Conservation (phyloP, 2,888 invertebrate species). For the Glyphotaelius pellucidus region DNA sequence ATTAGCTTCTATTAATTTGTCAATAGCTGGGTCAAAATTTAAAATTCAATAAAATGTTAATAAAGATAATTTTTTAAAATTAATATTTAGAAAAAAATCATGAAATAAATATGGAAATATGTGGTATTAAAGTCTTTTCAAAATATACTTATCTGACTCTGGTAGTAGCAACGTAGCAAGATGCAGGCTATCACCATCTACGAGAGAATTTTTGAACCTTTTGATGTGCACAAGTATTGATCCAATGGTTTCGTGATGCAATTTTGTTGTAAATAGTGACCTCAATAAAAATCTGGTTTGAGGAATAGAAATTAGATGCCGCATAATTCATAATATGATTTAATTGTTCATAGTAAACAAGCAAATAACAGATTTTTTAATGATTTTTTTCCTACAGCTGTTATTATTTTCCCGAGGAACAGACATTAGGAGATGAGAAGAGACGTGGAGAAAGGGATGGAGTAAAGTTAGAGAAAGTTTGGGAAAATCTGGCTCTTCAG, state of each 20-base stretch:
- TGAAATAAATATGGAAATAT: background rate
- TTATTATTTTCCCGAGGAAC: too few species aligned
- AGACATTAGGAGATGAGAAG: background rate
- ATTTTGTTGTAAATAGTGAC: background rate
- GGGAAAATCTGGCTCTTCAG: background rate
- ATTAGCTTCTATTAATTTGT: conserved; percentile 50
- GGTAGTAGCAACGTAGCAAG: background rate
- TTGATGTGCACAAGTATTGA: conserved; percentile 39
- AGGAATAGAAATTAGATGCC: conserved; percentile 33
- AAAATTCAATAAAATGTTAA: background rate
- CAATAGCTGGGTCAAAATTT: background rate
- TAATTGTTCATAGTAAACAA: background rate
- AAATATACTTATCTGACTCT: conserved; percentile 8
- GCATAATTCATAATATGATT: background rate
- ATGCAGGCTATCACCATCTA: conserved; percentile 28
- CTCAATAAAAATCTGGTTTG: background rate
- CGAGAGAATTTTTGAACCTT: conserved; percentile 10
- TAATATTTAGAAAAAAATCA: background rate
- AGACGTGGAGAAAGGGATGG: background rate
- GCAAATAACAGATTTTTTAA: background rate
- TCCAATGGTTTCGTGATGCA: conserved; percentile 14
- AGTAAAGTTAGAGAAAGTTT: background rate
- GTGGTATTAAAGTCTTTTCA: background rate
- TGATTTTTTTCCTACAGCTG: background rate
- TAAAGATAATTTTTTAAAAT: background rate